Evolutionary conservation across 2,888 invertebrate species (phyloP), one percentile per base, ranked within the genome.

Genomic region (Stenichneumon culpator): DNA sequence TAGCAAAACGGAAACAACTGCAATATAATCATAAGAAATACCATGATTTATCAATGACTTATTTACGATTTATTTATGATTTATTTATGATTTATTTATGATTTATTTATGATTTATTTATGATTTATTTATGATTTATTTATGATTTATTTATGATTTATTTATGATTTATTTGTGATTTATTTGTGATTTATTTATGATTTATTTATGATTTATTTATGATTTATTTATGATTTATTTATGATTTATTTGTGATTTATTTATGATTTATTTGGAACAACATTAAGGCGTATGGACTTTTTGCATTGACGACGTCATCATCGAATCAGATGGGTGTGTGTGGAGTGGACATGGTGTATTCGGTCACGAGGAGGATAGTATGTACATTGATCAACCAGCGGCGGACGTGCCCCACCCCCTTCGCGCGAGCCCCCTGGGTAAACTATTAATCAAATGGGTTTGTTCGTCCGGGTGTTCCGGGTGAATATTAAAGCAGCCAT

Each of bases 401-500:
- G 14, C 44, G 44, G 14, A 44, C 14, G 44, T 36, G 36, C 2
- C 9, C 36, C 25, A 1, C 25, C 25, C 36, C 11, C 72, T 28
- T n/a, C 73, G 28, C 36, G 28, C 16, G 16, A 68, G 32, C 39
- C 85, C 82, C 85, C 32, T 82, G 85, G 82, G 85, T 72, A 85
- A 85, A 85, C 87, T 90, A 89, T 91, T 91, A 91, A 92, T 90
- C 90, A 90, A 87, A 86, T 86, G 89, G 89, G 89, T 88, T 90
- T 89, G 91, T 91, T 89, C 87, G 83, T 32, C 79, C 70, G 78
- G 83, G 87, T 86, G 88, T 89, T 89, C 75, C 87, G 89, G 89
- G 84, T 90, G 91, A 91, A 92, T 92, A 91, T 90, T 91, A 89
- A 90, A 92, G 87, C 87, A 88, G 87, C 70, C 86, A 84, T 89